Evolutionary conservation across 37 sponge, comb jelly and placozoan genomes (phyloP), one percentile per base, ranked within the genome.

Genomic region (Tethya wilhelma): DNA sequence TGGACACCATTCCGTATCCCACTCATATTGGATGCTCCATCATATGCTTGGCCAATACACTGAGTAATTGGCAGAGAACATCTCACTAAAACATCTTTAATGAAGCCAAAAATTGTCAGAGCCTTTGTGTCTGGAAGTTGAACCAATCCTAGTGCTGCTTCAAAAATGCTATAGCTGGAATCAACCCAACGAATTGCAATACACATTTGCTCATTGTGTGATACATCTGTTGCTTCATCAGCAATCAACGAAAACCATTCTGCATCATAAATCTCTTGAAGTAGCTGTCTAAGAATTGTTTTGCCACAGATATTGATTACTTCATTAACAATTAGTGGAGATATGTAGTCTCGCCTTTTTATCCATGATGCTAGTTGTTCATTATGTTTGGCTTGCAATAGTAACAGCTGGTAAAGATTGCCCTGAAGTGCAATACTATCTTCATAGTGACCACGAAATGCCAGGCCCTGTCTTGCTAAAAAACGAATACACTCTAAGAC

Each of bases 151-250:
- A 85, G 64, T 49, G 69, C 0, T 37, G 3, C 64, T 78, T 85
- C 86, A 71, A 59, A 62, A 45, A 85, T 71, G 28, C 33, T n/a
- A 32, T 77, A 85, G 36, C 43, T 42, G 29, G 17, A n/a, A 64
- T 86, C 74, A 6, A 71, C 79, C 87, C 80, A 86, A 17, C 87
- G 71, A 30, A 86, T 69, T n/a, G 86, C 22, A 46, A 85, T 69
- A 63, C 79, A 83, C 73, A 82, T 73, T 58, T 82, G 71, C 26
- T 70, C 71, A 44, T 84, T 38, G 59, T 74, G 75, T 49, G 75
- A 75, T n/a, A 83, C 67, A 56, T 83, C 78, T 22, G 85, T 69
- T 44, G 77, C 85, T 56, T 75, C 85, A 77, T 84, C 85, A 59
- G 71, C 78, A 49, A 66, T 83, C 34, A 83, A 23, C 4, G 75